Conservation (phyloP, 1,140 invertebrate species). For the Meloidogyne floridensis region DNA sequence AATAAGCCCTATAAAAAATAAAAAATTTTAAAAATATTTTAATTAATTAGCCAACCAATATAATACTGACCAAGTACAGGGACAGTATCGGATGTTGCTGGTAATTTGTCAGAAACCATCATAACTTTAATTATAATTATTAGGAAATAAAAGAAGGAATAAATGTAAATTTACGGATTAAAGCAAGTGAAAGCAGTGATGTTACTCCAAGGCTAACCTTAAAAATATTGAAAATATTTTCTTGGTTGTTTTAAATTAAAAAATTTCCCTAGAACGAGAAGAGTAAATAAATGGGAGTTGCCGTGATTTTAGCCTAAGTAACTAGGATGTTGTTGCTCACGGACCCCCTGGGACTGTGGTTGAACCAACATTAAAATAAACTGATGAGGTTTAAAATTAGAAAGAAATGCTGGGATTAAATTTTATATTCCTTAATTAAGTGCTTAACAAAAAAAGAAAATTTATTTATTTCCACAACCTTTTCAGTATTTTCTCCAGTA, state of each 20-base stretch:
- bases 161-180: constrained; percentile 23
- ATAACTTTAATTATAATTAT: constrained; percentile 41
- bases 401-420: no score
- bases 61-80: constrained; percentile 52
- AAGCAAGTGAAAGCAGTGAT: constrained; percentile 33
- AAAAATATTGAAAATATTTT: constrained; percentile 2
- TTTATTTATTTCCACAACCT: constrained; percentile 52
- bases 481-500: constrained; percentile 63
- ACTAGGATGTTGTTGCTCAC: no score
- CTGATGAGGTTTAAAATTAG: background rate
- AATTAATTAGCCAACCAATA: constrained; percentile 32
- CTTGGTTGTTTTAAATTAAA: no score
- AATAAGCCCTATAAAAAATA: constrained; percentile 43
- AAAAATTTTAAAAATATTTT: background rate
- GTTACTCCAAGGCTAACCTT: constrained; percentile 42
- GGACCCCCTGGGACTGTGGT: no score
- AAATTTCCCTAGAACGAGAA: no score
- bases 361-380: background rate
- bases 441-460: background rate
- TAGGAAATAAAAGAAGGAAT: no score
- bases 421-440: no score
- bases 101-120: constrained; percentile 48
- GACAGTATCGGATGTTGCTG: constrained; percentile 44
- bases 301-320: no score
- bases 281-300: no score